These are phyloP conservation scores for Conus betulinus DNA, from an alignment of 1,140 invertebrate species.

Conservation along the genomic window DNA sequence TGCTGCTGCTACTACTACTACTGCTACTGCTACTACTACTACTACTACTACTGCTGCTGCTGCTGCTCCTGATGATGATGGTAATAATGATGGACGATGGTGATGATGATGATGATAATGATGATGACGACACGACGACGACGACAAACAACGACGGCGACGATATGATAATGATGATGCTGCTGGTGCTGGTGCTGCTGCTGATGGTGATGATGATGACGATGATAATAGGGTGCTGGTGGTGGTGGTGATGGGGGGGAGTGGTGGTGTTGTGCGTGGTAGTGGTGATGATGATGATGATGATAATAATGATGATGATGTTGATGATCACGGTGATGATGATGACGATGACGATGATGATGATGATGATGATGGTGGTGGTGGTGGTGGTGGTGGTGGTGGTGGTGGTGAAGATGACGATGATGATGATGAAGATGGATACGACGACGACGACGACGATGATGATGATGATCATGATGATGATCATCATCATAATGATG, in stretches of 20 bases:
- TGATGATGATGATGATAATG: background rate
- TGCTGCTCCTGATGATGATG: background rate
- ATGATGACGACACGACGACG: no score
- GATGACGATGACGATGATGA: conserved; percentile 14
- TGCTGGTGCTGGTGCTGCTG: no score
- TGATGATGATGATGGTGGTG: background rate
- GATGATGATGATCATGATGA: background rate
- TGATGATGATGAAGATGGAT: background rate
- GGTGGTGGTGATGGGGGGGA: no score
- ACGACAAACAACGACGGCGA: no score
- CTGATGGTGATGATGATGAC: no score
- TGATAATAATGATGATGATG: background rate
- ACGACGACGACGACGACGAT: background rate
- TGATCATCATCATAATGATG: background rate
- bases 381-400: background rate
- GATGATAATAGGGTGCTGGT: no score
- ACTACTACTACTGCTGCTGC: background rate
- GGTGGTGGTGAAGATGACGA: background rate
- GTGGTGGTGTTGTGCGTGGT: no score
- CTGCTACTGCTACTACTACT: no score
- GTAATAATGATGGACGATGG: background rate
- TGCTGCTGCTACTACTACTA: no score
- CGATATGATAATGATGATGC: no score
- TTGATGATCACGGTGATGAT: background rate
- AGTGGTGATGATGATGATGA: no score